Base-by-base conservation (phyloP, 2,113 vertebrate species). In the Bufo bufo region DNA sequence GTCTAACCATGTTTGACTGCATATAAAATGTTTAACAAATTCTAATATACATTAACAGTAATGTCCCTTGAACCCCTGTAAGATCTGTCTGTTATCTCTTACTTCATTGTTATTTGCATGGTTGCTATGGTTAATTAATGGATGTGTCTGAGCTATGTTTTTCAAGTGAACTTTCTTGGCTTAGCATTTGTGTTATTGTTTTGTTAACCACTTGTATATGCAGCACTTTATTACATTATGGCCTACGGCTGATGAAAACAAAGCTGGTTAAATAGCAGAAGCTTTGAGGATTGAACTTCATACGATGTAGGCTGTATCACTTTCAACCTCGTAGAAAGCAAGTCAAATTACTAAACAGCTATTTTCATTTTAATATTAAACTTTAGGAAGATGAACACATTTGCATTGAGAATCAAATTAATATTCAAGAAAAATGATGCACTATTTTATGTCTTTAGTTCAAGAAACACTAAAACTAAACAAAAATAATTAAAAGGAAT, bases 131-230 rank as follows among this genome's bases (percentile, higher is more conserved):
- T 54, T 54, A 78, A 11, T 20, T 78, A 78, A 78, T 78, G 4
- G 74, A 77, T 77, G 77, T 11, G 3, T 56, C 50, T 78, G 10
- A 78, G 19, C n/a, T 77, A n/a, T 6, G 19, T 54, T 49, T 78
- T 17, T 56, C 77, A 78, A 54, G 77, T 56, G 7, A 0, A 13
- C 20, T 54, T 56, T 77, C n/a, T 78, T 78, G 77, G 50, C 20
- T 56, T 54, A 78, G 19, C 33, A 56, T 54, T 78, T 78, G 77
- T 78, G 10, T 54, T 78, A 78, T 56, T 78, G 50, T 78, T 78
- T 50, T n/a, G 16, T 23, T 78, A 23, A 52, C 7, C 77, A 78
- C 77, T 78, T 78, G 47, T 77, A 77, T 19, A 77, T 77, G 47
- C 50, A 50, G 2, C 16, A 50, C 6, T 78, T 20, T 77, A 47